These are phyloP conservation scores for Stegodyphus dumicola DNA, from an alignment of 1,140 invertebrate genomes.

Conservation along the genomic window DNA sequence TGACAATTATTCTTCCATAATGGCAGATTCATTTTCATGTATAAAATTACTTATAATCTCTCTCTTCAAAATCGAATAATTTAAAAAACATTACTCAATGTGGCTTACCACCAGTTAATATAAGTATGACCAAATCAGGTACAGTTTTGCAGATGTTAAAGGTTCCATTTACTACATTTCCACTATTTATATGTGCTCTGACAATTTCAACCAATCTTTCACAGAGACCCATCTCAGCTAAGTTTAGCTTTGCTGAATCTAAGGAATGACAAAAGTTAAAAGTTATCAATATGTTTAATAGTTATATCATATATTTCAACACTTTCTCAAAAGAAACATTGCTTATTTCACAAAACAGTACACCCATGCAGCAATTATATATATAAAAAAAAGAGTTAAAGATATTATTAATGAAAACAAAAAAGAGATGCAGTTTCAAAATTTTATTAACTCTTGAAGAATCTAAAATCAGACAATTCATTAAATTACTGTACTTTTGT, in stretches of 20 bases:
- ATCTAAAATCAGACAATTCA: neutral
- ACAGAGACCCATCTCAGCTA: slow-evolving; percentile 80
- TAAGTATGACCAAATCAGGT: slow-evolving; percentile 84
- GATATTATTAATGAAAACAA: neutral
- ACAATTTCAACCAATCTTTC: slow-evolving; percentile 80
- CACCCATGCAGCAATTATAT: neutral
- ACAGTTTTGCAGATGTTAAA: slow-evolving; percentile 82
- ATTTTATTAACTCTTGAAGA: neutral
- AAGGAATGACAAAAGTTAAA: slow-evolving; percentile 58
- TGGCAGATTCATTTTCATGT: no score
- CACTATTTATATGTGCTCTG: slow-evolving; percentile 75
- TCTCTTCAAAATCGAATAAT: no score
- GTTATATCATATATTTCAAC: no score
- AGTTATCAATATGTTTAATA: neutral
- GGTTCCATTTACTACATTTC: slow-evolving; percentile 76
- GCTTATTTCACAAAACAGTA: no score
- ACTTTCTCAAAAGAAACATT: no score
- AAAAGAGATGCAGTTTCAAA: neutral
- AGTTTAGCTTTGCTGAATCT: slow-evolving; percentile 81
- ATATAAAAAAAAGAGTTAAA: neutral
- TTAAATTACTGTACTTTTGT: no score
- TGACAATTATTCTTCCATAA: no score
- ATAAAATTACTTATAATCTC: no score
- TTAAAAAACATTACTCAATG: neutral
- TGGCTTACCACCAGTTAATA: slow-evolving; percentile 82